Base-by-base conservation (phyloP, 2,797 vertebrate species). In the Phrynocephalus vlangalii region DNA sequence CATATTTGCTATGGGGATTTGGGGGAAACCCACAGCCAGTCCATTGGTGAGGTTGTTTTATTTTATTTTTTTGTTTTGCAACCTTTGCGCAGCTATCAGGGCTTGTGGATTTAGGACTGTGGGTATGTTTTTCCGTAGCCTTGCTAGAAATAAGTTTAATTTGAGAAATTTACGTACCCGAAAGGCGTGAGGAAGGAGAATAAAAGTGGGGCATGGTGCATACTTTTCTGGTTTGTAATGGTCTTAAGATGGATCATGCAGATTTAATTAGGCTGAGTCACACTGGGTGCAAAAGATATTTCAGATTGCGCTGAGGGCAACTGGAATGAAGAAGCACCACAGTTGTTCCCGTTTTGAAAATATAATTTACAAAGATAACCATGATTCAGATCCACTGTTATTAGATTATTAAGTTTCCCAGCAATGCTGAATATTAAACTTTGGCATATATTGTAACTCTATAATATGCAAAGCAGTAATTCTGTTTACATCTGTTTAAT, bases 401-500 rank as follows among this genome's bases (percentile, higher is more conserved):
- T 5, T 56, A 78, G 66, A 71, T 79, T 71, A 87, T 63, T 77
- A 79, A 67, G 33, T 70, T 79, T 71, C 24, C 67, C 7, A 60
- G 10, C 6, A 56, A 26, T 18, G 30, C 7, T 87, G 66, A 83
- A 30, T 60, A 48, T 83, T 30, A 50, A 52, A 80, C 2, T 44
- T 44, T 10, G 52, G 73, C 71, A 77, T 71, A 79, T 83, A 60
- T 24, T 70, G 20, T 67, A 3, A 26, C 22, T 75, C 70, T 66
- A 38, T 82, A 82, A 86, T 66, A 75, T 50, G 63, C 38, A 50
- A 70, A 70, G 22, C 60, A 81, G 44, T 85, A 81, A 66, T 50
- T 88, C 78, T 66, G 60, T 66, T 77, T 82, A 82, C 60, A 63
- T 63, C 60, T 66, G 60, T 66, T 77, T 82, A 82, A 86, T 66